phyloP scores from a whole-genome alignment of 2,888 invertebrate genomes.

The Vesta saturnalis region DNA sequence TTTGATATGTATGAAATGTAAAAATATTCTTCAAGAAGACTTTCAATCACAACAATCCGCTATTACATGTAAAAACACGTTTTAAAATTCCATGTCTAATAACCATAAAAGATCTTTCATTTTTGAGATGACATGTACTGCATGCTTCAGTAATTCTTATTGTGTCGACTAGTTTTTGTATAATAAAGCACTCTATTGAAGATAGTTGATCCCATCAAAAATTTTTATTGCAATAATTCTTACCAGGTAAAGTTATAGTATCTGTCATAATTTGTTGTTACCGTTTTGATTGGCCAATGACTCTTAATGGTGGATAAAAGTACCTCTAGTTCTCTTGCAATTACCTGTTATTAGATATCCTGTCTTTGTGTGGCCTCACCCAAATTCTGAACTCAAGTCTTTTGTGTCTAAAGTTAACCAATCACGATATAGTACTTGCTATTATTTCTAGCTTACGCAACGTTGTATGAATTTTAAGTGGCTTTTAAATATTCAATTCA shows the following conservation, averaged over 20 bases:
- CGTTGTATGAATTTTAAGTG: too few relatives aligned
- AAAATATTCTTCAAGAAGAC: too few relatives aligned
- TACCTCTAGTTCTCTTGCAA: slow-evolving; percentile 25
- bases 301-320: slow-evolving; percentile 6
- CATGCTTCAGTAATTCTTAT: background rate
- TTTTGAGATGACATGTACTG: background rate
- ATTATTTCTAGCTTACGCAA: too few relatives aligned
- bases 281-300: slow-evolving; percentile 11
- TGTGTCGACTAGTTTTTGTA: background rate
- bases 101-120: background rate
- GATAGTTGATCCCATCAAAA: background rate
- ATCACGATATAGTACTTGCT: too few relatives aligned
- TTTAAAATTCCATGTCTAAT: slow-evolving; percentile 6
- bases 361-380: slow-evolving; percentile 30
- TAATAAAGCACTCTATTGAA: background rate
- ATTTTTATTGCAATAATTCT: slow-evolving; percentile 5
- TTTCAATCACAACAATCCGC: too few relatives aligned
- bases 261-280: slow-evolving; percentile 6
- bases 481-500: too few relatives aligned
- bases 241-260: background rate
- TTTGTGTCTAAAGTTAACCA: too few relatives aligned
- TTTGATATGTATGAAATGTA: too few relatives aligned
- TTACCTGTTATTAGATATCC: slow-evolving; percentile 31
- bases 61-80: background rate
- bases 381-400: background rate